Percentiles rank a stretch among this genome's conserved stretches.
Evolutionary conservation across 2,113 vertebrate genomes (phyloP).

Genomic region (Myotis lucifugus): DNA sequence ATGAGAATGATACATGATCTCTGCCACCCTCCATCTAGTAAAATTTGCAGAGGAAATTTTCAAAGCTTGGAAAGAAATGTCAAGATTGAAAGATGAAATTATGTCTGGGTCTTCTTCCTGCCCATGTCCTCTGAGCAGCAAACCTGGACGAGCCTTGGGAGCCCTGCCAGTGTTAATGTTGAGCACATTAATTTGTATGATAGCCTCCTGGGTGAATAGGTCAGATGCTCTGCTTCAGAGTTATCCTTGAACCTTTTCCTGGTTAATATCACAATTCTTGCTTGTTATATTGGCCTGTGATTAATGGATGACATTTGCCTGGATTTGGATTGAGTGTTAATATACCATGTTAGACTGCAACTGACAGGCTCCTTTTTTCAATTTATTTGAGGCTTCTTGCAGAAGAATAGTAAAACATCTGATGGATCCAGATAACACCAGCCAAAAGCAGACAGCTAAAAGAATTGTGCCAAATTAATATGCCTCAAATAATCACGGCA

Average conservation of each 20-base stretch:
- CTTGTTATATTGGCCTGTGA: constrained; percentile 22
- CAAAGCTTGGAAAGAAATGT: constrained; percentile 27
- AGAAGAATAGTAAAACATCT: constrained; percentile 32
- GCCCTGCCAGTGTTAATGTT: neutral
- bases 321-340: constrained; percentile 57
- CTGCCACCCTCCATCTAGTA: neutral
- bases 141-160: neutral
- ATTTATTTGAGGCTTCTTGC: constrained; percentile 51
- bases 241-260: constrained; percentile 43
- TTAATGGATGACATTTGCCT: constrained; percentile 46
- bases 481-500: constrained; percentile 33
- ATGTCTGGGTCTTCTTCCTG: neutral
- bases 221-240: constrained; percentile 37
- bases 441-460: constrained; percentile 47
- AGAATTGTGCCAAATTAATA: constrained; percentile 55
- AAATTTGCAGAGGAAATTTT: constrained; percentile 31
- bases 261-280: constrained; percentile 50
- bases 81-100: neutral
- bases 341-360: constrained; percentile 29
- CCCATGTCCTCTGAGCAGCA: neutral
- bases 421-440: constrained; percentile 18
- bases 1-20: neutral
- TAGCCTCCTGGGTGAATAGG: neutral
- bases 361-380: constrained; percentile 30
- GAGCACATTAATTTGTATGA: neutral